These are phyloP conservation scores for Diadumene lineata DNA, from an alignment of 92 coral and sea anemone genomes.

Conservation along the genomic window DNA sequence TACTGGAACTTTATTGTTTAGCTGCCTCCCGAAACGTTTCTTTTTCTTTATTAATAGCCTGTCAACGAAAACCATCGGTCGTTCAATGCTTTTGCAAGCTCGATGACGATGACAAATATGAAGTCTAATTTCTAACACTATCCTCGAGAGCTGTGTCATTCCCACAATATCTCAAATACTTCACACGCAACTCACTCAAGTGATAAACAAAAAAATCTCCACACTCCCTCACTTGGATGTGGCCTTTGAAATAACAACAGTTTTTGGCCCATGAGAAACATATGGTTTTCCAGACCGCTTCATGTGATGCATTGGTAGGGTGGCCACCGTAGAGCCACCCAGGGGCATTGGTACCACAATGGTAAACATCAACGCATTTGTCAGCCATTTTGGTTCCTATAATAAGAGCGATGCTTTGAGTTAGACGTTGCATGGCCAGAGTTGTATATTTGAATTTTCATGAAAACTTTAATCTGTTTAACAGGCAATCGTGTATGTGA, in stretches of 20 bases:
- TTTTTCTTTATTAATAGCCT: too few relatives aligned
- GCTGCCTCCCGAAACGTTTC: too few relatives aligned
- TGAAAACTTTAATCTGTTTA: too few relatives aligned
- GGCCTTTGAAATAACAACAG: slow-evolving; percentile 39
- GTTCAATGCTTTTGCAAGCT: background rate
- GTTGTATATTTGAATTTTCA: too few relatives aligned
- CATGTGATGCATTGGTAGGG: slow-evolving; percentile 22
- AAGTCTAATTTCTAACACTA: background rate
- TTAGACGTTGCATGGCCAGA: too few relatives aligned
- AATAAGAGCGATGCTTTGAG: too few relatives aligned
- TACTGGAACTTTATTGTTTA: too few relatives aligned
- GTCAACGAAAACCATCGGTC: too few relatives aligned
- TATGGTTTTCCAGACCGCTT: slow-evolving; percentile 25
- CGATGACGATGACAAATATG: too few relatives aligned
- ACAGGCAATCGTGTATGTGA: too few relatives aligned
- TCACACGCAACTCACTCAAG: slow-evolving; percentile 11
- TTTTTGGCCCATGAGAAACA: slow-evolving; percentile 43
- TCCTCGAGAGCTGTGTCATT: background rate
- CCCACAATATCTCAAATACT: slow-evolving; percentile 52
- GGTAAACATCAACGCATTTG: slow-evolving; percentile 28
- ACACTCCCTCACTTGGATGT: slow-evolving; percentile 33
- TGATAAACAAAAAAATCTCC: slow-evolving; percentile 38
- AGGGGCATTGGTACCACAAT: slow-evolving; percentile 51
- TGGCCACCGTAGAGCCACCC: slow-evolving; percentile 51
- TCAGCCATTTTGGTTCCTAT: slow-evolving; percentile 35